Evolutionary conservation across 2,888 invertebrate genomes (phyloP).

Genomic region (Dicranocentrus wangi): DNA sequence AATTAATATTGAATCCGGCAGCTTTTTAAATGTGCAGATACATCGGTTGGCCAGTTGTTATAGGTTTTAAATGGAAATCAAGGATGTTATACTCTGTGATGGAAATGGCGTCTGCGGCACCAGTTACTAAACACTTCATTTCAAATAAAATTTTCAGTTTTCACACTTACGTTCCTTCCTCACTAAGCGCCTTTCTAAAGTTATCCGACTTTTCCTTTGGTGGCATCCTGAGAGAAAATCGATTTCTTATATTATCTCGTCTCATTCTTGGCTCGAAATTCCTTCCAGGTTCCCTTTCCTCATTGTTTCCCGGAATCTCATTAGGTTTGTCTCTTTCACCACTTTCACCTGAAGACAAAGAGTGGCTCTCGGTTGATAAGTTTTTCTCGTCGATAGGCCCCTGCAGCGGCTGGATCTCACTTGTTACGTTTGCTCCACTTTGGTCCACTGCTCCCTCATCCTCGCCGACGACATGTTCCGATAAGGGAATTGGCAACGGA

Average conservation of each 20-base stretch:
- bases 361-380: background rate
- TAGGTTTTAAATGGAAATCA: background rate
- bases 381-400: background rate
- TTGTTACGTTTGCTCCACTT: constrained; percentile 3
- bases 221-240: background rate
- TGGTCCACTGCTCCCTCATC: background rate
- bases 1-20: background rate
- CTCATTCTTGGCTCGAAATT: no score
- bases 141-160: background rate
- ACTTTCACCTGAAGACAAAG: background rate
- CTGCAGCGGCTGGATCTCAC: background rate
- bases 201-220: background rate
- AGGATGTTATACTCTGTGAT: background rate
- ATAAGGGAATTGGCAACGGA: background rate
- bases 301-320: background rate
- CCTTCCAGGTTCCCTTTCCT: background rate
- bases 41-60: no score
- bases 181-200: constrained; percentile 55
- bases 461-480: background rate
- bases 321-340: background rate
- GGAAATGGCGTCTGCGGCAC: background rate
- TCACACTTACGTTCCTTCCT: constrained; percentile 55
- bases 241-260: background rate
- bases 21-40: background rate
- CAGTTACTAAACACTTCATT: background rate